Conservation (phyloP, 2,797 vertebrate species). For the Urocyon cinereoargenteus region DNA sequence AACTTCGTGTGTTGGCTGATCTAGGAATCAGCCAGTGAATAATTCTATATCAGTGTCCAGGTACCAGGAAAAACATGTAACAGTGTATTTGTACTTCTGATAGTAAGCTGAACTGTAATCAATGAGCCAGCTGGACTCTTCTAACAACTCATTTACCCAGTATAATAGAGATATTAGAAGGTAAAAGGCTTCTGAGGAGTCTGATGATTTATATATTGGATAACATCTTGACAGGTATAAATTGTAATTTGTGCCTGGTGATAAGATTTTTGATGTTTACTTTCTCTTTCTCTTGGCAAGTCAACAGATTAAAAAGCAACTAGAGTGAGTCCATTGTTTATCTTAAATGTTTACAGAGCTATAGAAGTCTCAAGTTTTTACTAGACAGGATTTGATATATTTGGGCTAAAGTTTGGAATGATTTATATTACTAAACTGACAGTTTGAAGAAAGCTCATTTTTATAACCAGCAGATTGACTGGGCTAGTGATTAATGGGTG, state of each 20-base stretch:
- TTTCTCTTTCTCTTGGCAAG: conserved; percentile 46
- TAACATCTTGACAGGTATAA: conserved; percentile 6
- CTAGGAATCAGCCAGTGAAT: not conserved
- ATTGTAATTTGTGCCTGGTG: conserved; percentile 36
- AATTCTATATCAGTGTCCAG: not conserved
- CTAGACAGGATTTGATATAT: not conserved
- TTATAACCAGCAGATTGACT: not conserved
- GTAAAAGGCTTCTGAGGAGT: not conserved
- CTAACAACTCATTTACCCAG: not conserved
- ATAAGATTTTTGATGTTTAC: conserved; percentile 58
- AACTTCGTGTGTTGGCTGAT: not conserved
- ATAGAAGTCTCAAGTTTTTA: conserved; percentile 29
- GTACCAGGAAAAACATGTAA: conserved; percentile 19
- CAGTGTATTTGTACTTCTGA: not conserved
- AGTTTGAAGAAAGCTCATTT: conserved; percentile 17
- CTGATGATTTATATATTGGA: conserved; percentile 28
- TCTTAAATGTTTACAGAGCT: conserved; percentile 49
- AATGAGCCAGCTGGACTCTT: not conserved
- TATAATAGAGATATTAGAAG: not conserved
- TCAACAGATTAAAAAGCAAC: conserved; percentile 36
- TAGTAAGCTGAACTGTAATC: not conserved
- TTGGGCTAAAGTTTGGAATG: not conserved
- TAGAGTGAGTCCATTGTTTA: conserved; percentile 13
- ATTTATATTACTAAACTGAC: not conserved
- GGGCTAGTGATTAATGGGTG: not conserved